These are phyloP conservation scores for Catostomus latipinnis DNA, from an alignment of 2,797 vertebrate genomes.

Conservation along the genomic window DNA sequence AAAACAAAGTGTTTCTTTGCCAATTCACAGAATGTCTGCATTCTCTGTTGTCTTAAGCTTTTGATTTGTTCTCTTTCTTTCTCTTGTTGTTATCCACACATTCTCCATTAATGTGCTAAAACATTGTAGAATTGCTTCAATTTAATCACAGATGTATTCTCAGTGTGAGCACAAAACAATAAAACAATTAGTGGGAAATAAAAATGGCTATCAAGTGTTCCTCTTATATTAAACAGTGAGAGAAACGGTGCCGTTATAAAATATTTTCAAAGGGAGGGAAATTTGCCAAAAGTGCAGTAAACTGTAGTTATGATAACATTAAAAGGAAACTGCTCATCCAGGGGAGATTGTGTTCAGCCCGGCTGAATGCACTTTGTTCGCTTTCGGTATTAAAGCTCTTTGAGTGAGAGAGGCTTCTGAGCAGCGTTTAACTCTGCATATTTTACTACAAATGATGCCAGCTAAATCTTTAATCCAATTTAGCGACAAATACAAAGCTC, in stretches of 20 bases:
- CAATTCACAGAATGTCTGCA: background rate
- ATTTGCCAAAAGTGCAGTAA: slow-evolving; percentile 62
- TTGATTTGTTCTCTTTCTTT: slow-evolving; percentile 14
- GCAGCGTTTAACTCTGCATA: slow-evolving; percentile 54
- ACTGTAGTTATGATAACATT: slow-evolving; percentile 57
- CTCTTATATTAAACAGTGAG: slow-evolving; percentile 66
- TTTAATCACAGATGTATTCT: slow-evolving; percentile 52
- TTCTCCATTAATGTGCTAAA: background rate
- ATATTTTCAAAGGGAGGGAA: slow-evolving; percentile 43
- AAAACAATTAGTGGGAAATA: slow-evolving; percentile 68
- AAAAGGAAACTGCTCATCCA: slow-evolving; percentile 62
- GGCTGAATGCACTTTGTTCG: slow-evolving; percentile 61
- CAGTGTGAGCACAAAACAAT: slow-evolving; percentile 63
- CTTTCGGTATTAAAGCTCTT: slow-evolving; percentile 48
- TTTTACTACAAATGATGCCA: slow-evolving; percentile 51
- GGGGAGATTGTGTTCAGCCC: slow-evolving; percentile 54
- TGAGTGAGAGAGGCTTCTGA: slow-evolving; percentile 48
- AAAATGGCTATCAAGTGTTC: slow-evolving; percentile 71
- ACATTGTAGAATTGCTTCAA: background rate
- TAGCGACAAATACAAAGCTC: slow-evolving; percentile 50
- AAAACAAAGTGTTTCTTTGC: slow-evolving; percentile 15
- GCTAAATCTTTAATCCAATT: slow-evolving; percentile 55
- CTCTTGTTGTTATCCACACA: background rate
- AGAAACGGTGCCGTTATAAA: slow-evolving; percentile 23
- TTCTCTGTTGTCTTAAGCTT: slow-evolving; percentile 17